Base-by-base conservation (phyloP, 2,888 invertebrate genomes). In the Galerucella nymphaeae region DNA sequence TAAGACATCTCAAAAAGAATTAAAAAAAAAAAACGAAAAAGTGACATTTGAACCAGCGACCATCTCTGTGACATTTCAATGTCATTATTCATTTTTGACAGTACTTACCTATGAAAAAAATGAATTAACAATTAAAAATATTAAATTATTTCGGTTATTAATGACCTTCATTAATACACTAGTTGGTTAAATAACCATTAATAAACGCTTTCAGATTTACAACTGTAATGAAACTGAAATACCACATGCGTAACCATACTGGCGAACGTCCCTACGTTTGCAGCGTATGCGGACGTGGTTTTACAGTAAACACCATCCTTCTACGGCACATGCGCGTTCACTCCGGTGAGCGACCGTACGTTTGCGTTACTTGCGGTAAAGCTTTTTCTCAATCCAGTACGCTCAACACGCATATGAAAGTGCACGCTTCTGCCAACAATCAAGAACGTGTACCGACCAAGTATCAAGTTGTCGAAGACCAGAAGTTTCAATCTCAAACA, bases 261-360 rank as follows among this genome's bases (percentile, higher is more conserved):
- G 87, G 87, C 6, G 87, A 87, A 79, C 81, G 87, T 1, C 87
- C 87, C 1, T 87, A 87, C 72, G 87, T 87, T 8, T 87, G 87
- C 73, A 84, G 82, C 11, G 83, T 87, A 11, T 87, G 87, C 73
- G 86, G 86, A 14, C 76, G 87, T 68, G 87, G 87, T n/a, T 87
- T 87, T 74, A 87, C 87, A 4, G 86, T 87, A 0, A 87, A 87
- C 75, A 87, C 87, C 5, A 87, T 87, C 68, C 78, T 87, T 30
- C 76, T 87, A 69, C 80, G 87, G 14, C 87, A 87, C 71, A 87
- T 87, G 87, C 81, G 87, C 10, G 87, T 87, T 3, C 87, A 87
- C 81, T 87, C 87, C 4, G 87, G 87, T 11, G 87, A 87, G 76
- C 77, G 87, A 30, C 87, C 87, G 0, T 87, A 87, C 71, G 87